Evolutionary conservation across 2,888 invertebrate species (phyloP), one percentile per base, ranked within the genome.

Genomic region (Drosophila cracens): DNA sequence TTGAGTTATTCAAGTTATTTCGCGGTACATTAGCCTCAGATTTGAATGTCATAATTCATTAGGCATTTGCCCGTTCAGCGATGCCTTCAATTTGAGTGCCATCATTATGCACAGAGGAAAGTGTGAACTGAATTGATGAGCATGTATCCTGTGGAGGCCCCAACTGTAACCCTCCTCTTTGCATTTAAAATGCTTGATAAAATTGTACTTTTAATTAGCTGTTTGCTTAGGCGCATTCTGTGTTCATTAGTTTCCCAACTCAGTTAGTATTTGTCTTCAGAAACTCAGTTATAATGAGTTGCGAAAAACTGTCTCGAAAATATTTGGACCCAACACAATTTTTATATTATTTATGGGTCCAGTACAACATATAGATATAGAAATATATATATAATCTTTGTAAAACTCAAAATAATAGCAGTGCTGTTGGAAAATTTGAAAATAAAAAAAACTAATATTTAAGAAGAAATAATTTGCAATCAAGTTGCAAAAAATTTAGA

Each of bases 1-100:
- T 73, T 83, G 85, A 87, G 79, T 80, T 84, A 83, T 87, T 85
- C 81, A 71, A 87, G 81, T 83, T 88, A 90, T 91, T 90, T 89
- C 87, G 79, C 83, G 85, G 70, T 83, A 85, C 86, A 83, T 90
- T 91, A 82, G 80, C 68, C 49, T 82, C 51, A 10, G 67, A 79
- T 75, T 75, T 70, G 76, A 76, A 81, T 79, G 58, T 74, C 61
- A 85, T 88, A 81, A 88, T 60, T 89, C 82, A 85, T 68, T 60
- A 58, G 54, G 51, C 67, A 70, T 62, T 82, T 74, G 52, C 40
- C 38, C 60, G 62, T 38, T 58, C 58, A 54, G 36, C 51, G 29
- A 6, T 25, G 21, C n/a, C 36, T 53, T 31, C 29, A 25, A 43
- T 51, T 62, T n/a, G 51, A 62, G 29, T 29, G 49, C 21, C 52